Percentiles rank a stretch among this genome's conserved stretches.
Evolutionary conservation across 2,797 vertebrate species (phyloP).

Genomic region (Pachyuromys duprasi): DNA sequence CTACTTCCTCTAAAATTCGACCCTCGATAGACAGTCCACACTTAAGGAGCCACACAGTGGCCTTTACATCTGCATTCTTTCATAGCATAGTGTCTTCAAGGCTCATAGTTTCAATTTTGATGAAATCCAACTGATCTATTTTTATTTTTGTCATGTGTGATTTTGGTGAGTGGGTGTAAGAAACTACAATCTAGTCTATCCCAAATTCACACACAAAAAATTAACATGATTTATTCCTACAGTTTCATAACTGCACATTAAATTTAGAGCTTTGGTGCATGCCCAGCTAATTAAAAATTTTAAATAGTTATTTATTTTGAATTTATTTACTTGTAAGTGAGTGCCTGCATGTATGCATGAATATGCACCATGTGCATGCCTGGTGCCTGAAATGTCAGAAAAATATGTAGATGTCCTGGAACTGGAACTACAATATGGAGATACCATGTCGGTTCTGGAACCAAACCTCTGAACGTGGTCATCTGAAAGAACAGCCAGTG

Average conservation of each 20-base stretch:
- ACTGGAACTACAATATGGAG: neutral
- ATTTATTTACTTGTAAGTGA: neutral
- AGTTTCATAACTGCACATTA: neutral
- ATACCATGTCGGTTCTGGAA: neutral
- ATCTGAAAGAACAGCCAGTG: neutral
- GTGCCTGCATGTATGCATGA: neutral
- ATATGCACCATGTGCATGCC: neutral
- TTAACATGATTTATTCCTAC: neutral
- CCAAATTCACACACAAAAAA: neutral
- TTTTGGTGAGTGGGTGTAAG: neutral
- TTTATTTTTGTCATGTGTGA: neutral
- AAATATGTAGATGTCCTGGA: neutral
- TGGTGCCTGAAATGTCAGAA: neutral
- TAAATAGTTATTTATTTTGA: neutral
- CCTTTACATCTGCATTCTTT: neutral
- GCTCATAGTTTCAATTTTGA: neutral
- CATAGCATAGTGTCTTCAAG: slow-evolving; percentile 17
- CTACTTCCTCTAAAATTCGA: neutral
- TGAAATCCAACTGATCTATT: neutral
- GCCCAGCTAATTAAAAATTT: neutral
- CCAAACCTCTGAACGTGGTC: too few species aligned
- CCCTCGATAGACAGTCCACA: neutral
- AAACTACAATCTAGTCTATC: neutral
- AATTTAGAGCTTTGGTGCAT: neutral
- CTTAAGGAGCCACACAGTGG: neutral